phyloP scores from a whole-genome alignment of 2,113 vertebrate genomes.

The Stomatorhinus ivindoensis region DNA sequence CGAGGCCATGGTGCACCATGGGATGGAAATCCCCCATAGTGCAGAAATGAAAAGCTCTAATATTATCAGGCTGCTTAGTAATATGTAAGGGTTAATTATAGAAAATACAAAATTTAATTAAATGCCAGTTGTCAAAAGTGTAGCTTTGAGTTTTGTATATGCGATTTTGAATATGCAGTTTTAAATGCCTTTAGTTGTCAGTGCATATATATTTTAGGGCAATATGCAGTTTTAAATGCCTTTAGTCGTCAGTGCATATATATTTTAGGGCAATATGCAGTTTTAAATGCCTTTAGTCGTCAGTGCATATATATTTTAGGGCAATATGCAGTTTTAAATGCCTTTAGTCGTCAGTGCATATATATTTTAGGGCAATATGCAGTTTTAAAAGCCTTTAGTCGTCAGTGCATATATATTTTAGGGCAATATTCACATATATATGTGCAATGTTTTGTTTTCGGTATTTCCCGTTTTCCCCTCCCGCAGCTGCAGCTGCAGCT shows the following conservation, averaged over 20 bases:
- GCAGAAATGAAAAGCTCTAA: neutral
- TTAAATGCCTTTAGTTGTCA: neutral
- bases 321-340: neutral
- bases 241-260: neutral
- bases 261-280: neutral
- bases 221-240: neutral
- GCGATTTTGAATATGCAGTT: neutral
- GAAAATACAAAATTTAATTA: neutral
- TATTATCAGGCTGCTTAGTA: neutral
- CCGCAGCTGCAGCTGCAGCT: conserved; percentile 67
- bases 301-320: neutral
- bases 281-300: neutral
- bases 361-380: neutral
- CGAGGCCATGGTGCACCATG: neutral
- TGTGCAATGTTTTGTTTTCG: neutral
- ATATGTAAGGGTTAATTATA: neutral
- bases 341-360: neutral
- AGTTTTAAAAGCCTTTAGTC: neutral
- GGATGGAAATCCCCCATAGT: neutral
- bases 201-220: neutral
- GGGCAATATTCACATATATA: neutral
- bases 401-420: neutral
- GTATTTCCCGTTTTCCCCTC: conserved; percentile 11
- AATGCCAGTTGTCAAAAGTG: neutral
- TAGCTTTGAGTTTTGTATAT: neutral